A percentile compares a stretch with the other conserved stretches of the same genome.
Evolutionary conservation across 64 coral and sea anemone genomes (phyloP).

Genomic region (Montipora cactus): DNA sequence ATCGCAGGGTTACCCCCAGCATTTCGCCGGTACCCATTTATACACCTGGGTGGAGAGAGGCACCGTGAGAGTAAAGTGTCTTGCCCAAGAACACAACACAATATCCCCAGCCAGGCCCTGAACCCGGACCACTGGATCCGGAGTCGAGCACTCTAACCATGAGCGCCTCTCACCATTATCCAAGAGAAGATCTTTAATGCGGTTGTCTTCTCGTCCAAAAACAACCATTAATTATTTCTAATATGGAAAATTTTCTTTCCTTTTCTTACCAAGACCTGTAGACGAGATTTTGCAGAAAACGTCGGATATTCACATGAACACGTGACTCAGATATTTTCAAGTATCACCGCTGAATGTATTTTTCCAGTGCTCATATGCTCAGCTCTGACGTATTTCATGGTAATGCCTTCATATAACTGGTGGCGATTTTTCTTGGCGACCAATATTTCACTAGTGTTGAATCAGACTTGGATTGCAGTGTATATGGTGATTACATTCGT

Average conservation of each 20-base stretch:
- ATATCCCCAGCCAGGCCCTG: too few species aligned
- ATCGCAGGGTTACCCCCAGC: too few species aligned
- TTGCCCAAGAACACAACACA: too few species aligned
- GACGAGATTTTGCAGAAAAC: slow-evolving; percentile 30
- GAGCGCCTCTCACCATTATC: too few species aligned
- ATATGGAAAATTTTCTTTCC: not conserved
- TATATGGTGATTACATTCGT: slow-evolving; percentile 74
- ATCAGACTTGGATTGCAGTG: slow-evolving; percentile 80
- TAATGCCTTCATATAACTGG: slow-evolving; percentile 60
- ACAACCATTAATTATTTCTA: too few species aligned
- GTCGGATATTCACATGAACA: slow-evolving; percentile 67
- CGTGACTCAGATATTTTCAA: slow-evolving; percentile 62
- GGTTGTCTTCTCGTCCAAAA: too few species aligned
- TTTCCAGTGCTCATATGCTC: slow-evolving; percentile 62
- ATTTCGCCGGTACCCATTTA: too few species aligned
- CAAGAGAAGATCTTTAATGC: too few species aligned
- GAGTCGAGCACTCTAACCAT: too few species aligned
- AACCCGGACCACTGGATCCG: too few species aligned
- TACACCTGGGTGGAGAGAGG: too few species aligned
- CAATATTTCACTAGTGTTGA: slow-evolving; percentile 67
- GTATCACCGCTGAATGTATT: slow-evolving; percentile 46
- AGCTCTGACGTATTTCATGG: slow-evolving; percentile 71
- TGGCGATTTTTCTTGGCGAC: slow-evolving; percentile 70
- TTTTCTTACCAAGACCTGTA: slow-evolving; percentile 27
- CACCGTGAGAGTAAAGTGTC: too few species aligned